These are phyloP conservation scores for Tolypeutes matacus DNA, from an alignment of 2,797 vertebrate genomes.

Conservation along the genomic window DNA sequence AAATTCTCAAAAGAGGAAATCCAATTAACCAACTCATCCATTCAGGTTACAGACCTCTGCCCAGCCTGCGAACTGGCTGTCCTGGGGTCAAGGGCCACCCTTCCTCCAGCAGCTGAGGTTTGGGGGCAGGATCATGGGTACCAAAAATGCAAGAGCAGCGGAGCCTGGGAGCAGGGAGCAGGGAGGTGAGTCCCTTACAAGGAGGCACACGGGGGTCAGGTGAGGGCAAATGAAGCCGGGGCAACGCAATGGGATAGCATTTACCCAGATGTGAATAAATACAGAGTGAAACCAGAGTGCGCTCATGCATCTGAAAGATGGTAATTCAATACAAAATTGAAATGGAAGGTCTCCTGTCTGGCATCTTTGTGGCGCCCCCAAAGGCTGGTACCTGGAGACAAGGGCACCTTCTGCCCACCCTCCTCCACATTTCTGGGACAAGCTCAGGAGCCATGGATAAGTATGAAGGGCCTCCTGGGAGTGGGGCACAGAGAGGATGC, in stretches of 20 bases:
- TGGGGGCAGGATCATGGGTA: neutral
- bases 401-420: neutral
- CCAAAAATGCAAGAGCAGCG: neutral
- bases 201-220: neutral
- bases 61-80: neutral
- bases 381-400: neutral
- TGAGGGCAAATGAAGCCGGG: neutral
- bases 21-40: neutral
- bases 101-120: neutral
- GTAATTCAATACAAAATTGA: neutral
- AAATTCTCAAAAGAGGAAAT: neutral
- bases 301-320: neutral
- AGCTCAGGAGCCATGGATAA: neutral
- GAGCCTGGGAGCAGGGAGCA: neutral
- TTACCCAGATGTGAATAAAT: neutral
- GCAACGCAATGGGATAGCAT: neutral
- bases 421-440: neutral
- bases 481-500: rapidly evolving
- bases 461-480: neutral
- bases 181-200: neutral
- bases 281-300: neutral
- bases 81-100: neutral
- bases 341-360: neutral
- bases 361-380: neutral
- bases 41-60: neutral